Evolutionary conservation across 2,888 invertebrate genomes (phyloP), one percentile per base, ranked within the genome.

Genomic region (Zygaena filipendulae): DNA sequence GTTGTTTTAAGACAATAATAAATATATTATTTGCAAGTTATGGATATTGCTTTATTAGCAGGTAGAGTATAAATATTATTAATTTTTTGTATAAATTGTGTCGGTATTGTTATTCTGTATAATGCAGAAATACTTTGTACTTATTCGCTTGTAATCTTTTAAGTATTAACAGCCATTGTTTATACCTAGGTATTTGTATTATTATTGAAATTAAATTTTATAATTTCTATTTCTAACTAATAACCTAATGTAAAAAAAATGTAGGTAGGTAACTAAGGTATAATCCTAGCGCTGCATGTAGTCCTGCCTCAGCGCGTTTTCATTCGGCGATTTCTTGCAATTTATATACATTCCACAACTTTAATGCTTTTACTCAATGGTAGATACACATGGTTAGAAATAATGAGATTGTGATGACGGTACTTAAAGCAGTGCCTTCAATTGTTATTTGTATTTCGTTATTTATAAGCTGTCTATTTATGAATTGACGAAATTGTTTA

Each of bases 71-170:
- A n/a, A n/a, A n/a, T n/a, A n/a, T n/a, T n/a, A n/a, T n/a, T n/a
- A n/a, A n/a, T n/a, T n/a, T 57, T 59, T 57, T 71, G 70, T 79
- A 77, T 79, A 79, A 77, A 79, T 77, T 77, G 70, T 71, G 74
- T 75, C 75, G 66, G 71, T 75, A 77, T 72, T 77, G 79, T 79
- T 79, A 79, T 79, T 79, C 79, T 79, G 79, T 77, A 79, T 64
- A 79, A 77, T 77, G 79, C 77, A 61, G 79, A 79, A 79, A 75
- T 79, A 77, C 64, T 74, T n/a, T 75, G 68, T 68, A 61, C 72
- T 70, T 77, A 75, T 79, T 79, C 79, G 79, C 79, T 79, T 79
- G 77, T 74, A 59, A 6, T 68, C 67, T 59, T 62, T 57, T 67
- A 64, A 58, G 57, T 67, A 55, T n/a, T n/a, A n/a, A n/a, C n/a